A percentile compares a stretch with the other conserved stretches of the same genome.
Conservation (phyloP, 2,888 invertebrate species). For the Agelastica alni region DNA sequence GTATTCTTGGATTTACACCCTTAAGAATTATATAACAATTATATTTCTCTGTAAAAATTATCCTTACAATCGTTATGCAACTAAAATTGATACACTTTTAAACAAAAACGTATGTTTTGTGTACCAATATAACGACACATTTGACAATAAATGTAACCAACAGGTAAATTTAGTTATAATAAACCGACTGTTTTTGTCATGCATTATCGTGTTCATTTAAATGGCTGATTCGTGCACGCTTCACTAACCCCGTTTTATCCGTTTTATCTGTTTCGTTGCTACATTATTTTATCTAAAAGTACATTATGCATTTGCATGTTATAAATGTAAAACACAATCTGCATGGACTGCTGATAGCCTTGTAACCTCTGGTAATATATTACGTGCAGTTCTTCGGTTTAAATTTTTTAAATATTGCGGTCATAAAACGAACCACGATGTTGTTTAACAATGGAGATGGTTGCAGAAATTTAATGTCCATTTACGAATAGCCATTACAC, state of each 20-base stretch:
- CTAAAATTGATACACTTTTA: too few species aligned
- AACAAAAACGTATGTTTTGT: too few species aligned
- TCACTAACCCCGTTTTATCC: slow-evolving; percentile 34
- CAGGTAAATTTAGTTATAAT: slow-evolving; percentile 18
- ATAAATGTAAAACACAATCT: slow-evolving; percentile 30
- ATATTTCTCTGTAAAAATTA: too few species aligned
- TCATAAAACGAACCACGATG: too few species aligned
- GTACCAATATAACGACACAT: too few species aligned
- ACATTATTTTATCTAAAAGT: slow-evolving; percentile 30
- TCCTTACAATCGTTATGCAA: too few species aligned
- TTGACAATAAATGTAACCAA: slow-evolving; percentile 14
- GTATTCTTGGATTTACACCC: too few species aligned
- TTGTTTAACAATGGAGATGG: too few species aligned
- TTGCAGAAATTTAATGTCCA: too few species aligned
- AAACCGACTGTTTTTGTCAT: slow-evolving; percentile 10
- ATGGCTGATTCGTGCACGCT: slow-evolving; percentile 37
- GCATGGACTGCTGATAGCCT: slow-evolving; percentile 24
- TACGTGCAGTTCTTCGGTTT: slow-evolving; percentile 10
- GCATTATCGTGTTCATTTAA: slow-evolving; percentile 25
- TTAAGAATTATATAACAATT: too few species aligned
- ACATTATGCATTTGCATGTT: slow-evolving; percentile 29
- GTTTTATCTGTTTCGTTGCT: slow-evolving; percentile 30
- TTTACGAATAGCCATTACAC: too few species aligned
- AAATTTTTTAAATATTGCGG: too few species aligned
- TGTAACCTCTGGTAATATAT: slow-evolving; percentile 18